Evolutionary conservation across 2,888 invertebrate species (phyloP).

Genomic region (Ophion slaviceki): DNA sequence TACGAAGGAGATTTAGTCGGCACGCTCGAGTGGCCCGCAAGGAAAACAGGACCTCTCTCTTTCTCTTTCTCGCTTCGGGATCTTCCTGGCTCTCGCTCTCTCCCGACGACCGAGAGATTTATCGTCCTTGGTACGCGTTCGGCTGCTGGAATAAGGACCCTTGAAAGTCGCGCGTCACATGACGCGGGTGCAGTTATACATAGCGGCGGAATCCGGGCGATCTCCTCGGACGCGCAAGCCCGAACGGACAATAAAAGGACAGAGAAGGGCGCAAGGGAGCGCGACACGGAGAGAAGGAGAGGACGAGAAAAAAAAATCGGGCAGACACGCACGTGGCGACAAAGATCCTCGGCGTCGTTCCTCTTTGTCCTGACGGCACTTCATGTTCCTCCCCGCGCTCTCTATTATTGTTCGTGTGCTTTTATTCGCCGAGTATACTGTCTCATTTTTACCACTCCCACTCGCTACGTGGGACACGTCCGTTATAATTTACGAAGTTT

Average conservation of each 20-base stretch:
- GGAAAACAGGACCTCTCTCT: slow-evolving; percentile 76
- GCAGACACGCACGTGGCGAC: slow-evolving; percentile 69
- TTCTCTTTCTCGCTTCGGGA: slow-evolving; percentile 52
- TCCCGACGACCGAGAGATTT: slow-evolving; percentile 46
- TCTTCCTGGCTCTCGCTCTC: slow-evolving; percentile 66
- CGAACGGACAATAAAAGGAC: slow-evolving; percentile 19
- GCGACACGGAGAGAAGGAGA: slow-evolving; percentile 59
- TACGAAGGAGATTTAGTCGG: slow-evolving; percentile 75
- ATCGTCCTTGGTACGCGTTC: slow-evolving; percentile 47
- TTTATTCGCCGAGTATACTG: slow-evolving; percentile 40
- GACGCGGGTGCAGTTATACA: slow-evolving; percentile 55
- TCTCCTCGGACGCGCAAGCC: slow-evolving; percentile 27
- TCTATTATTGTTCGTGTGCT: slow-evolving; percentile 34
- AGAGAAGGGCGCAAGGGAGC: neutral
- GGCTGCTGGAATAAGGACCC: slow-evolving; percentile 49
- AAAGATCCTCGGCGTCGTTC: slow-evolving; percentile 65
- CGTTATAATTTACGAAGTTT: slow-evolving; percentile 46
- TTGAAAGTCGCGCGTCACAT: slow-evolving; percentile 53
- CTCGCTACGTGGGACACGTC: slow-evolving; percentile 22
- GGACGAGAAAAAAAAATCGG: slow-evolving; percentile 65
- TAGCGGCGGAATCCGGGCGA: slow-evolving; percentile 16
- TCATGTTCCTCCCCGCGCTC: slow-evolving; percentile 17
- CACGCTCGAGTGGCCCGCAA: slow-evolving; percentile 77
- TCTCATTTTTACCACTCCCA: slow-evolving; percentile 56
- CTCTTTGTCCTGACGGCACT: slow-evolving; percentile 54